phyloP scores from a whole-genome alignment of 2,113 vertebrate genomes.

The Crotophaga sulcirostris region DNA sequence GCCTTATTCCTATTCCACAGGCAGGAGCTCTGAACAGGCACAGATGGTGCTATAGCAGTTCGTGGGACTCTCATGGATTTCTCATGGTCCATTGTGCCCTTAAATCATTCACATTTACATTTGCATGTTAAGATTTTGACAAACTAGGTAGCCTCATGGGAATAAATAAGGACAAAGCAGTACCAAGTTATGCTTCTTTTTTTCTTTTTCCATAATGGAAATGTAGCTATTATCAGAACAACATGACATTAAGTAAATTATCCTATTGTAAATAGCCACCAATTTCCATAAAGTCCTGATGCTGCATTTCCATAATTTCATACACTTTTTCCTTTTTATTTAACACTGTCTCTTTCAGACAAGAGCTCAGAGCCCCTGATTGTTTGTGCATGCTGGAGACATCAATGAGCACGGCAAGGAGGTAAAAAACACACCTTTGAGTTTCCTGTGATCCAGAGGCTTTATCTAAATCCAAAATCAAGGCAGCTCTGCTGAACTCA shows the following conservation, averaged over 20 bases:
- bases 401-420: neutral
- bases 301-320: neutral
- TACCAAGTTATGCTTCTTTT: neutral
- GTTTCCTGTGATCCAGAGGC: neutral
- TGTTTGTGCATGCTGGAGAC: neutral
- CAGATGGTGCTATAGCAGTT: neutral
- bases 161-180: slow-evolving; percentile 29
- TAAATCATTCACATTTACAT: neutral
- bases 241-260: neutral
- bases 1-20: neutral
- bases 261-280: slow-evolving; percentile 39
- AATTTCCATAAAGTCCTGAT: neutral
- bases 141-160: neutral
- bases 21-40: neutral
- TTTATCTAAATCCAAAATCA: neutral
- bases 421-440: neutral
- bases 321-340: neutral
- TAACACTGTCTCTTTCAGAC: neutral
- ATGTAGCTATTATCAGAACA: slow-evolving; percentile 46
- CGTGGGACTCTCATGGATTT: neutral
- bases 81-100: neutral
- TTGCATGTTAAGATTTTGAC: slow-evolving; percentile 6
- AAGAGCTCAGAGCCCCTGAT: neutral
- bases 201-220: slow-evolving; percentile 14
- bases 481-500: neutral